Conservation (phyloP, 2,888 invertebrate species). For the Dorcus parallelipipedus region DNA sequence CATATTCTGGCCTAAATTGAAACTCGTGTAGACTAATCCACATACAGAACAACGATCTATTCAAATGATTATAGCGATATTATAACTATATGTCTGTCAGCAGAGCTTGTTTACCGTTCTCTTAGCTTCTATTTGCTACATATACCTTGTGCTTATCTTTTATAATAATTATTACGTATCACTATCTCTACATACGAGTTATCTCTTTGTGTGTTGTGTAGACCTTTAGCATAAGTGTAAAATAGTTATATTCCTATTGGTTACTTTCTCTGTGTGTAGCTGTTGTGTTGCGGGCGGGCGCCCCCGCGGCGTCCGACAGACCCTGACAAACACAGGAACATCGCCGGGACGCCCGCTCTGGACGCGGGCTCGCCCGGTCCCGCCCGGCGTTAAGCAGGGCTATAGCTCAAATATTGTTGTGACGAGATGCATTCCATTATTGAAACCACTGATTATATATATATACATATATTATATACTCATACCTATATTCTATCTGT, state of each 20-base stretch:
- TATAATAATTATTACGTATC: conserved; percentile 40
- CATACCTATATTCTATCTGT: conserved; percentile 49
- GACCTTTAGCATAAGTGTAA: conserved; percentile 49
- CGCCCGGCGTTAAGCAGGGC: conserved; percentile 42
- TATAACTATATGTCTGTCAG: conserved; percentile 43
- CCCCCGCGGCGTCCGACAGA: conserved; percentile 26
- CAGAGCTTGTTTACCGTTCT: conserved; percentile 48
- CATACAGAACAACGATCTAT: conserved; percentile 53
- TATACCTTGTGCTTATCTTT: conserved; percentile 35
- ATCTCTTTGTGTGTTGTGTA: conserved; percentile 52
- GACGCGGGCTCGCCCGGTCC: conserved; percentile 37
- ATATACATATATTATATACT: conserved; percentile 42
- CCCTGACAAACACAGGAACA: conserved; percentile 1
- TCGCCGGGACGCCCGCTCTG: conserved; percentile 36
- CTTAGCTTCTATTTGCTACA: conserved; percentile 48
- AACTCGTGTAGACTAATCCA: conserved; percentile 51
- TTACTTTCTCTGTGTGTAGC: conserved; percentile 50
- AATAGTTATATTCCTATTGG: conserved; percentile 49
- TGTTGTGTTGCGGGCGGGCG: conserved; percentile 48
- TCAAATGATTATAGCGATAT: conserved; percentile 37
- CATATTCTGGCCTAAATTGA: conserved; percentile 49
- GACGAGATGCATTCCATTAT: conserved; percentile 51
- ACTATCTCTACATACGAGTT: conserved; percentile 47
- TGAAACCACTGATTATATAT: conserved; percentile 44
- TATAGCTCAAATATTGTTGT: conserved; percentile 53